Conservation (phyloP, 2,113 vertebrate genomes). For the Zeus faber region DNA sequence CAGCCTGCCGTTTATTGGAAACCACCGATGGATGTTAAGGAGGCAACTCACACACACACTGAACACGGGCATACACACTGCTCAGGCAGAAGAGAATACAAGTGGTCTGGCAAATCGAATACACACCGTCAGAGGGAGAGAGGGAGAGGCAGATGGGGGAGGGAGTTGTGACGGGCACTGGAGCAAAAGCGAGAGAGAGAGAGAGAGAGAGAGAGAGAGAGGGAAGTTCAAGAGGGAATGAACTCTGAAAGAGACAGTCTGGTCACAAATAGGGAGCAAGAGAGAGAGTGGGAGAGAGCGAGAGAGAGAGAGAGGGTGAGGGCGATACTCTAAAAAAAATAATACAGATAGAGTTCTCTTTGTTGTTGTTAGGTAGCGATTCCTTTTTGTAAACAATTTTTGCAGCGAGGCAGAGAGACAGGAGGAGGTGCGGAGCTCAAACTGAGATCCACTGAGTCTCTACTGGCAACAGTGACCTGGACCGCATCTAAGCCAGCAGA, state of each 20-base stretch:
- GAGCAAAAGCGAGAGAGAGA: constrained; percentile 30
- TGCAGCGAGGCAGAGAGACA: constrained; percentile 55
- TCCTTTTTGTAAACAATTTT: too few species aligned
- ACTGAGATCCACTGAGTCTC: constrained; percentile 56
- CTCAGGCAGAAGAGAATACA: constrained; percentile 41
- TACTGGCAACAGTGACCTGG: constrained; percentile 67
- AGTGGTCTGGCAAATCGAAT: constrained; percentile 44
- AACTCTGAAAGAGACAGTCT: neutral
- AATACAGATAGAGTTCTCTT: constrained; percentile 46
- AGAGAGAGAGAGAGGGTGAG: neutral
- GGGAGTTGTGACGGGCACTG: constrained; percentile 27
- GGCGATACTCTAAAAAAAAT: constrained; percentile 16
- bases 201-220: constrained; percentile 11
- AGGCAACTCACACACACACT: constrained; percentile 9
- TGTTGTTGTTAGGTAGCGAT: constrained; percentile 57
- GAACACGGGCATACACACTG: constrained; percentile 22
- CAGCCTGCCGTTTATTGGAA: too few species aligned
- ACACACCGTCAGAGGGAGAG: constrained; percentile 11
- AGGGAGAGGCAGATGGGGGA: constrained; percentile 27
- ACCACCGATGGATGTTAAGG: too few species aligned
- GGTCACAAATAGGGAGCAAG: too few species aligned
- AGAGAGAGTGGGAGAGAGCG: constrained; percentile 13
- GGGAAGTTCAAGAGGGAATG: constrained; percentile 26
- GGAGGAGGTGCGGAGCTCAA: constrained; percentile 46
- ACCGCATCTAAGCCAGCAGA: constrained; percentile 51